Percentiles rank a stretch among this genome's conserved stretches.
phyloP scores from a whole-genome alignment of 2,888 invertebrate species.

The Rhingia campestris region DNA sequence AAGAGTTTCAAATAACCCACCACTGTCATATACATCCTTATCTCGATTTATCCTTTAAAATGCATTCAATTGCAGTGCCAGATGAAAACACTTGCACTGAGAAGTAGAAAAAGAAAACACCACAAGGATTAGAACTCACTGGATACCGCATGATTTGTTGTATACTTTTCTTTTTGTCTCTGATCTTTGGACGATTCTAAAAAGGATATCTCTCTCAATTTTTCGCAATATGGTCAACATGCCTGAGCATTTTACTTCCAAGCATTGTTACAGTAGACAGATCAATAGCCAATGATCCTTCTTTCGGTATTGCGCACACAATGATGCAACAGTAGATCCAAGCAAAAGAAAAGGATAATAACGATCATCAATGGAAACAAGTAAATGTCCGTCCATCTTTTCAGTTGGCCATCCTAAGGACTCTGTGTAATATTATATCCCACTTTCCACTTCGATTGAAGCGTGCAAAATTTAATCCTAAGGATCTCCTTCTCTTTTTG shows the following conservation, averaged over 20 bases:
- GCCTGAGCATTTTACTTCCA: conserved; percentile 23
- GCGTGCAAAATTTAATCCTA: conserved; percentile 73
- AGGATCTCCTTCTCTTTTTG: conserved; percentile 38
- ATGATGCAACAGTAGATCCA: conserved; percentile 64
- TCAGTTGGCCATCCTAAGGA: conserved; percentile 61
- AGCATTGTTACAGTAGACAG: conserved; percentile 47
- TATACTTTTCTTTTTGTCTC: conserved; percentile 17
- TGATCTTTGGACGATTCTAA: background rate
- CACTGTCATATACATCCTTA: conserved; percentile 45
- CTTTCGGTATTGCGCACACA: conserved; percentile 41
- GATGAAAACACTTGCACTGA: conserved; percentile 58
- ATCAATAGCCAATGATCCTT: conserved; percentile 71
- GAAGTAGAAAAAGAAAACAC: conserved; percentile 16
- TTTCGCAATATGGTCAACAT: conserved; percentile 71
- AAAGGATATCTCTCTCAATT: conserved; percentile 45
- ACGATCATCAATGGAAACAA: conserved; percentile 14
- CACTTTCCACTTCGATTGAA: conserved; percentile 64
- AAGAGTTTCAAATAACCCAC: conserved; percentile 51
- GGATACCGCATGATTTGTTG: conserved; percentile 17
- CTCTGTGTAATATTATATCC: conserved; percentile 53
- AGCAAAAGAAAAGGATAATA: conserved; percentile 52
- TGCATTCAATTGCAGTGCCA: conserved; percentile 38
- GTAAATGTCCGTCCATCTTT: conserved; percentile 30
- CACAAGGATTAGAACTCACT: conserved; percentile 37
- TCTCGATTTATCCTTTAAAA: conserved; percentile 48